Base-by-base conservation (phyloP, 2,797 vertebrate genomes). In the Rhynchotus rufescens region DNA sequence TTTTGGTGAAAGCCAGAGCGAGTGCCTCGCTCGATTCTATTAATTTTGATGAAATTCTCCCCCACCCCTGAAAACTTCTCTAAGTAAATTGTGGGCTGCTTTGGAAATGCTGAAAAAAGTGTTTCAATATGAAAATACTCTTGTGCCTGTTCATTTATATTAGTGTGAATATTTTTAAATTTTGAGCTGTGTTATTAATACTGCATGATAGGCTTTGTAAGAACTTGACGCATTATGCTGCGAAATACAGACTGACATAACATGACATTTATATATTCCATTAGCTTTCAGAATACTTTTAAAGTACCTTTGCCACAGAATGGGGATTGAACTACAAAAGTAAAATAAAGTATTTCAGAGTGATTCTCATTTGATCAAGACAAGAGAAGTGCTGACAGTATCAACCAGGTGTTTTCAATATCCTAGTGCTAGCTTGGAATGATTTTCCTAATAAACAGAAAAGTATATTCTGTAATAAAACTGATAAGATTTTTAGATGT, bases 201-300 rank as follows among this genome's bases (percentile, higher is more conserved):
- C 30, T 84, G 60, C 10, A 67, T 5, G 3, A 13, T n/a, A 61
- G 3, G 3, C 40, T 88, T 89, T 69, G 34, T 65, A 85, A 38
- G 77, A 87, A 66, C 1, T 1, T 25, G 30, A 25, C 56, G 76
- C 60, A 45, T 34, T 54, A 47, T 21, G 22, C 15, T n/a, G 34
- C 54, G 45, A 68, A 80, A 78, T 26, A 52, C 38, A 77, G 54
- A 2, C 44, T 84, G 52, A 71, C 28, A 40, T 3, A 79, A 4
- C 13, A 42, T 17, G 36, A 64, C 28, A 42, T n/a, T 78, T 90
- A 71, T 32, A 45, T 28, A 8, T 56, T 85, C 84, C 75, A 30
- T 79, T 75, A 89, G 34, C n/a, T 67, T 89, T 89, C 75, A 61
- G 80, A 52, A 11, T 25, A 54, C 12, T 10, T 59, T 86, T 82